Evolutionary conservation across 2,113 vertebrate genomes (phyloP), one percentile per base, ranked within the genome.

Genomic region (Chitala chitala): DNA sequence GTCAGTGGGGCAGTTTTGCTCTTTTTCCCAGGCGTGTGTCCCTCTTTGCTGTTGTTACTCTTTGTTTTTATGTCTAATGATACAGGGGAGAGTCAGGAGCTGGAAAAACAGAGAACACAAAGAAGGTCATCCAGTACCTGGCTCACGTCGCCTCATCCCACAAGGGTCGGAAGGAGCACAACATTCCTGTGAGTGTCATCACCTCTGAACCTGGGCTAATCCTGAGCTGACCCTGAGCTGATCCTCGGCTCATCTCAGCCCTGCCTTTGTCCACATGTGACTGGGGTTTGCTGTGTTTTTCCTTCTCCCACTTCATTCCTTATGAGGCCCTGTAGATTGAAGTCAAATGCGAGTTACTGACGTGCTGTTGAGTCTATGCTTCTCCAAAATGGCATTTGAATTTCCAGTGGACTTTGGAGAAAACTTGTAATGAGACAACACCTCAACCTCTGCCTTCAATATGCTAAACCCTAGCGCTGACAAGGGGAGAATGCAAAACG

Each of bases 91-190:
- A 98, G 88, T 98, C 96, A 26, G 96, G 96, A 20, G 96, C 96
- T 3, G 96, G 96, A 65, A 98, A 98, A 83, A 98, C 96, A 0
- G 96, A 98, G 80, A 98, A 98, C 75, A 98, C 96, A 66, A 98
- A 98, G 84, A 98, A 98, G 78, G 96, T 98, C 76, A 98, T 98
- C 87, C 96, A 98, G 87, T 98, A 98, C 84, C 87, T 98, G 89
- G 96, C 96, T 40, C 90, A 95, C 71, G 95, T 98, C 46, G 95
- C 95, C 75, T 95, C 95, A 22, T 98, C 95, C 3, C 95, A 98
- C 78, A 98, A 98, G 86, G 94, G 94, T 88, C 95, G 95, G 82
- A 98, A 96, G 84, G 95, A 98, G 83, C 91, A 87, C 53, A 98
- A 84, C 74, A 93, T 96, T 91, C 87, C 89, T 77, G 87, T 90